Evolutionary conservation across 1,140 invertebrate species (phyloP), one percentile per base, ranked within the genome.

Genomic region (Bombus difficillimus): DNA sequence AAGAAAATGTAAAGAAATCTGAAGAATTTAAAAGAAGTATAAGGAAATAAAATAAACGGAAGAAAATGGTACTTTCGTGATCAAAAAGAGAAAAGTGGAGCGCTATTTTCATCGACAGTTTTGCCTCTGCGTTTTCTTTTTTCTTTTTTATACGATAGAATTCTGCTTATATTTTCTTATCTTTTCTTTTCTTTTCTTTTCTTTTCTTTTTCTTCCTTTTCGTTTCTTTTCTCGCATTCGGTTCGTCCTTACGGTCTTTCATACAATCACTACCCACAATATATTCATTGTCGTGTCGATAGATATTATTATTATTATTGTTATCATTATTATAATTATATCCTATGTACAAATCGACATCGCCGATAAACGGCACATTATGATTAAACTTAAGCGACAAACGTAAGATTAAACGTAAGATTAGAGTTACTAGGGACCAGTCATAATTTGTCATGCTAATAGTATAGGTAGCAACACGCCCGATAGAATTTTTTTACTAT

Each of bases 361-460:
- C 76, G 88, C 89, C 89, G 88, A 78, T 88, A 87, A 87, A 73
- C 88, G 88, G 89, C 86, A 83, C 85, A 74, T 91, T 86, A 86
- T 88, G 75, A 85, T 89, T 90, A 88, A 85, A 92, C 88, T 86
- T 86, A 92, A 92, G 90, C 86, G 88, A 90, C 79, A 92, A 93
- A 92, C 91, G 86, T 91, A 93, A 93, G 86, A 91, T 88, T 90
- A 90, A 92, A 91, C 43, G 43, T 18, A 47, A 47, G 43, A 47
- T 47, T 47, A 47, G 88, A 92, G 87, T 89, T 88, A 91, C 89
- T 91, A 92, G 86, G 89, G 92, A 92, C 92, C 92, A 93, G 90
- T 93, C 92, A 88, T 92, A 93, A 92, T 86, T 92, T 91, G 92
- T 92, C 91, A 92, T 93, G 91, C 92, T 92, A 92, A 92, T 91